Conservation (phyloP, 1,140 invertebrate species). For the Halesus radiatus region DNA sequence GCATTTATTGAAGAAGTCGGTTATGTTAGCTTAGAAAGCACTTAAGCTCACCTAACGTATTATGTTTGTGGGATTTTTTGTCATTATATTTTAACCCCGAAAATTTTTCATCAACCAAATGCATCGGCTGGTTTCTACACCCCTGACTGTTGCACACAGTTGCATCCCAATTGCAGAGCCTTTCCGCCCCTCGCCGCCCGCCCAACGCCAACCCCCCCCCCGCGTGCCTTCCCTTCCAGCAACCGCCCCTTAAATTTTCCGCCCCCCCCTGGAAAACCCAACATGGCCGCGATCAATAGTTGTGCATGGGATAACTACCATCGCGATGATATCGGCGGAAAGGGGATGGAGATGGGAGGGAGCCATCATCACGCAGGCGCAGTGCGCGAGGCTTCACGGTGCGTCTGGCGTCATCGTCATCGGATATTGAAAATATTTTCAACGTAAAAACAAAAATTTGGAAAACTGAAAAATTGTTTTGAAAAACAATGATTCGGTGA, state of each 20-base stretch:
- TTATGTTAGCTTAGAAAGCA: no score
- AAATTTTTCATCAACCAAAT: no score
- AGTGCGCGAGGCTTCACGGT: background rate
- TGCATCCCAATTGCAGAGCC: slow-evolving; percentile 26
- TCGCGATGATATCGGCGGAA: slow-evolving; percentile 20
- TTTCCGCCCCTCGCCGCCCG: background rate
- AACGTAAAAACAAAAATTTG: no score
- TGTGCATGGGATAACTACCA: slow-evolving; percentile 11
- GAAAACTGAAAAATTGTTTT: no score
- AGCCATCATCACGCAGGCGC: slow-evolving; percentile 17
- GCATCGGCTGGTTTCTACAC: background rate
- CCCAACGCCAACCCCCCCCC: background rate
- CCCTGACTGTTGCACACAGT: slow-evolving; percentile 24
- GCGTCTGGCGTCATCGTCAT: slow-evolving; percentile 8
- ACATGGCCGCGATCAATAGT: slow-evolving; percentile 47
- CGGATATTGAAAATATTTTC: no score
- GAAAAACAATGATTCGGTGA: no score
- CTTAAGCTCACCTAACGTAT: no score
- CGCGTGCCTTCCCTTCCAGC: background rate
- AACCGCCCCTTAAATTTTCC: slow-evolving; percentile 20
- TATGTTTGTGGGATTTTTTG: no score
- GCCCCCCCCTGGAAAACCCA: slow-evolving; percentile 31
- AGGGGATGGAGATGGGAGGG: background rate
- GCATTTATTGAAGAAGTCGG: no score
- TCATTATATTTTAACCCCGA: no score